Conservation (phyloP, 2,888 invertebrate species). For the Taenaris catops region DNA sequence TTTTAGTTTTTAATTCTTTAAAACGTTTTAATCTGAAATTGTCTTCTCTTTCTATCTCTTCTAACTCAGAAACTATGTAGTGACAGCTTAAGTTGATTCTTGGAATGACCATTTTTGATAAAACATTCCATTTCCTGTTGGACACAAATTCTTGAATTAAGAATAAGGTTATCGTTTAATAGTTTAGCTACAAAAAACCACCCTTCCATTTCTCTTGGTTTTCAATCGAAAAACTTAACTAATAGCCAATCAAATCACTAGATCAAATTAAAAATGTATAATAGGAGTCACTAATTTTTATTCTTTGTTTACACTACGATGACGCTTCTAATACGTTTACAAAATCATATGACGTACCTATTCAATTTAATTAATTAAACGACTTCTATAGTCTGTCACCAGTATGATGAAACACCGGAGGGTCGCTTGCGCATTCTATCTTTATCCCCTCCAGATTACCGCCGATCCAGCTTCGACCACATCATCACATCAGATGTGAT, state of each 20-base stretch:
- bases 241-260: too few species aligned
- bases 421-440: too few species aligned
- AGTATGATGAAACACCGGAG: too few species aligned
- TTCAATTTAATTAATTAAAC: too few species aligned
- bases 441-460: too few species aligned
- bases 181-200: constrained; percentile 24
- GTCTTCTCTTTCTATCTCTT: constrained; percentile 36
- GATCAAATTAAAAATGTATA: too few species aligned
- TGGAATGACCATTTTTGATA: constrained; percentile 34
- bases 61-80: constrained; percentile 35
- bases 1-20: constrained; percentile 31
- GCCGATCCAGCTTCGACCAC: too few species aligned
- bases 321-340: too few species aligned
- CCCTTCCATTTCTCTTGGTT: constrained; percentile 25
- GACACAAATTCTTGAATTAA: constrained; percentile 29
- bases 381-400: too few species aligned
- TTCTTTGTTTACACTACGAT: not conserved
- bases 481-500: too few species aligned
- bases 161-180: not conserved
- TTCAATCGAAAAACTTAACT: not conserved
- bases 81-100: constrained; percentile 28
- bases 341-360: too few species aligned
- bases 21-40: constrained; percentile 39
- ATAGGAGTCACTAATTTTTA: not conserved
- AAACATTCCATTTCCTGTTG: constrained; percentile 42